These are phyloP conservation scores for Mormyrus hasselquistii DNA, from an alignment of 2,797 vertebrate species.

Conservation along the genomic window DNA sequence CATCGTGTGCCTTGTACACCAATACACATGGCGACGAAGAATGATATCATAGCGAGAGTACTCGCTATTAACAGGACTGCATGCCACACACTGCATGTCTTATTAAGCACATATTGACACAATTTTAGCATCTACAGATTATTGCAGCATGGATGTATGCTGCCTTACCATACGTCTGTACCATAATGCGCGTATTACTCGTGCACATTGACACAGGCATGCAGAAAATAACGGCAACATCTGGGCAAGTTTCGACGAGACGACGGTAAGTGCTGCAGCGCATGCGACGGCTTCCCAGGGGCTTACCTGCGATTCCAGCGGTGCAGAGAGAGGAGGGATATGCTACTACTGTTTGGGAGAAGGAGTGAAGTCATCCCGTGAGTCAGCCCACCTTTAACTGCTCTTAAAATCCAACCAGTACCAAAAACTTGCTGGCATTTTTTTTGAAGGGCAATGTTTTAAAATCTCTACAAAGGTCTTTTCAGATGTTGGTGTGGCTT, in stretches of 20 bases:
- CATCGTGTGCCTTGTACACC: neutral
- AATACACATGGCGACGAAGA: neutral
- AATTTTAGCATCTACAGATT: neutral
- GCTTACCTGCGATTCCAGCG: slow-evolving; percentile 67
- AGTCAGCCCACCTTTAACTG: neutral
- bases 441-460: neutral
- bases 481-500: neutral
- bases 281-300: slow-evolving; percentile 5
- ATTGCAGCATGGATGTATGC: neutral
- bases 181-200: neutral
- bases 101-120: neutral
- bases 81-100: neutral
- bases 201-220: neutral
- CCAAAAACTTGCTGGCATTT: neutral
- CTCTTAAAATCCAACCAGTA: neutral
- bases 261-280: neutral
- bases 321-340: slow-evolving; percentile 66
- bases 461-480: neutral
- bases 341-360: slow-evolving; percentile 57
- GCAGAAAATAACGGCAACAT: neutral
- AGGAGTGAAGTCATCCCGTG: slow-evolving; percentile 28
- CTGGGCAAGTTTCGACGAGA: neutral
- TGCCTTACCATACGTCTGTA: neutral
- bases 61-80: neutral
- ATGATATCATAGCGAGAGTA: neutral